Evolutionary conservation across 2,888 invertebrate genomes (phyloP), one percentile per base, ranked within the genome.

Genomic region (Erebia palarica): DNA sequence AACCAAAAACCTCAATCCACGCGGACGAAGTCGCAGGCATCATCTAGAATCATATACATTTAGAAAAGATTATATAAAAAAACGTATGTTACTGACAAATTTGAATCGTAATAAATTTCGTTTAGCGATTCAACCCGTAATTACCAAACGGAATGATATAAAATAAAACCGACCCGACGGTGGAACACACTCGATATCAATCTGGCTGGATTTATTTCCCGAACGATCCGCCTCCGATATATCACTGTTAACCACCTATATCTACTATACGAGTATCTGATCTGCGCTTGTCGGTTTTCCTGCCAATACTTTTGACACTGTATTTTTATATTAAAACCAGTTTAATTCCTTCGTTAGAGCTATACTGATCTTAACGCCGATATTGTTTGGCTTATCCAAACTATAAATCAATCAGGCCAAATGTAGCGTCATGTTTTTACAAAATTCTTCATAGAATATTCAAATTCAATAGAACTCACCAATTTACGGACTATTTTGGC

Each of bases 211-310:
- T 77, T 77, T 77, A 75, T 77, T 75, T 75, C 59, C 72, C 75
- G 64, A 60, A 36, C 42, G 61, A 21, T 42, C 74, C 71, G 74
- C 77, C 75, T 75, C 70, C 72, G 73, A 74, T 76, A 75, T 73
- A 75, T 78, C 78, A 77, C 65, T 68, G 66, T 66, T 78, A 78
- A 78, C 76, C 74, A 75, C 77, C 70, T 69, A 36, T 36, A 36
- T 36, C 36, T 36, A 7, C 36, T 36, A 36, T 51, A 47, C 63
- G 8, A 14, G 44, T 57, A 21, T 66, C 44, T 44, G 66, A 66
- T 66, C 66, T 47, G 18, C 14, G 44, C 57, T 66, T 57, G 47
- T 58, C 18, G 18, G 63, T 66, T 21, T 66, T 57, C 44, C 57
- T 57, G 65, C 57, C 57, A 18, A 47, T 18, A 44, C 14, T 57